Evolutionary conservation across 2,888 invertebrate genomes (phyloP).

Genomic region (Alloplasta piceator): DNA sequence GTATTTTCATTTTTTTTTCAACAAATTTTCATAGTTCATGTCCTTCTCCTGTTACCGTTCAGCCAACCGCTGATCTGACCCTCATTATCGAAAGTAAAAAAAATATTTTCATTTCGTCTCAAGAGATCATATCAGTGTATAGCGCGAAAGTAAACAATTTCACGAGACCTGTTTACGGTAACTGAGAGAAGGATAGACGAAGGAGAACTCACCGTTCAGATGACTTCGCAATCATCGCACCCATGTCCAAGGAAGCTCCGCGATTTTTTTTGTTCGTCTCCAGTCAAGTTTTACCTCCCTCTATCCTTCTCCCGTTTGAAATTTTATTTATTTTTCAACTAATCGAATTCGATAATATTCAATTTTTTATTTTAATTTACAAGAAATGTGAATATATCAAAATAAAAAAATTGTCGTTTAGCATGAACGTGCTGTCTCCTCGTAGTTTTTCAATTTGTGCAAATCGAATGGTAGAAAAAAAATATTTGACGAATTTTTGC

Average conservation of each 20-base stretch:
- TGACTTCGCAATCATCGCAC: conserved; percentile 71
- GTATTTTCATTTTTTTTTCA: not conserved
- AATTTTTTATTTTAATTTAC: conserved; percentile 34
- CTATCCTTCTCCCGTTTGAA: conserved; percentile 82
- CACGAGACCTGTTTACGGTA: conserved; percentile 69
- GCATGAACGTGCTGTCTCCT: conserved; percentile 71
- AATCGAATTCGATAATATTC: conserved; percentile 13
- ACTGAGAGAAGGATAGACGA: conserved; percentile 83
- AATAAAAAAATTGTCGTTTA: conserved; percentile 58
- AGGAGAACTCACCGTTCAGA: conserved; percentile 81
- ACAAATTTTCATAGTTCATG: conserved; percentile 38
- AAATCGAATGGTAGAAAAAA: conserved; percentile 12
- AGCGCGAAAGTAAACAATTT: conserved; percentile 39
- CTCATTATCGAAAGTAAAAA: conserved; percentile 32
- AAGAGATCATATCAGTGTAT: conserved; percentile 65
- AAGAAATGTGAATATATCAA: conserved; percentile 46
- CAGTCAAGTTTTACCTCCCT: conserved; percentile 74
- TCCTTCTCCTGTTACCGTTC: conserved; percentile 75
- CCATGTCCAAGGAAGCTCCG: conserved; percentile 74
- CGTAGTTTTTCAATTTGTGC: not conserved
- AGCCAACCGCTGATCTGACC: conserved; percentile 66
- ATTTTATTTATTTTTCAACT: conserved; percentile 53
- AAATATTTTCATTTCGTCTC: conserved; percentile 16
- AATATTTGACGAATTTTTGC: not conserved
- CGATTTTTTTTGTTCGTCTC: conserved; percentile 68